phyloP scores from a whole-genome alignment of 2,888 invertebrate species.

The Cephus sareptanus region DNA sequence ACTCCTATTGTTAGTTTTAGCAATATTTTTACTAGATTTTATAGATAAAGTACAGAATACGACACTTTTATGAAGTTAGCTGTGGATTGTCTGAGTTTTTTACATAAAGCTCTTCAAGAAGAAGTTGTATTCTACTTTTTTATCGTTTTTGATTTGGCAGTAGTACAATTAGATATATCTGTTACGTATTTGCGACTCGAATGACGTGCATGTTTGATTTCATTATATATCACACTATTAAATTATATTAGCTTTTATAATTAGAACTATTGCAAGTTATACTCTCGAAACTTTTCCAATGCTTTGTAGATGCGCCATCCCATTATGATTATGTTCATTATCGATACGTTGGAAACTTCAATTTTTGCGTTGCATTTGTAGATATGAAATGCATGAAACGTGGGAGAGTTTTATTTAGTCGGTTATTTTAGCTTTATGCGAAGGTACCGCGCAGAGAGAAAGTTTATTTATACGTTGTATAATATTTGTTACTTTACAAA shows the following conservation, averaged over 20 bases:
- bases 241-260: neutral
- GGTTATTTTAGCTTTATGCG: neutral
- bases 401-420: neutral
- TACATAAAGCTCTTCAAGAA: too few relatives aligned
- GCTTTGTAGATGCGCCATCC: too few relatives aligned
- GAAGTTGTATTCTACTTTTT: too few relatives aligned
- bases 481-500: neutral
- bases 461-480: neutral
- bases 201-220: too few relatives aligned
- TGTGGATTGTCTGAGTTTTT: too few relatives aligned
- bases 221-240: neutral
- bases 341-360: too few relatives aligned
- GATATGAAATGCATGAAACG: neutral
- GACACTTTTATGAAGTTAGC: too few relatives aligned
- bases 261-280: neutral
- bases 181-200: neutral
- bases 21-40: conserved; percentile 8
- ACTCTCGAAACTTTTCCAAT: neutral
- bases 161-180: neutral
- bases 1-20: conserved; percentile 54
- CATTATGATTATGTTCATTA: too few relatives aligned
- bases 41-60: too few relatives aligned
- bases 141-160: neutral
- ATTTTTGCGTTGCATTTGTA: neutral
- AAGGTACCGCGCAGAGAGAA: neutral